These are phyloP conservation scores for Lepas anatifera DNA, from an alignment of 2,888 invertebrate genomes.

Conservation along the genomic window DNA sequence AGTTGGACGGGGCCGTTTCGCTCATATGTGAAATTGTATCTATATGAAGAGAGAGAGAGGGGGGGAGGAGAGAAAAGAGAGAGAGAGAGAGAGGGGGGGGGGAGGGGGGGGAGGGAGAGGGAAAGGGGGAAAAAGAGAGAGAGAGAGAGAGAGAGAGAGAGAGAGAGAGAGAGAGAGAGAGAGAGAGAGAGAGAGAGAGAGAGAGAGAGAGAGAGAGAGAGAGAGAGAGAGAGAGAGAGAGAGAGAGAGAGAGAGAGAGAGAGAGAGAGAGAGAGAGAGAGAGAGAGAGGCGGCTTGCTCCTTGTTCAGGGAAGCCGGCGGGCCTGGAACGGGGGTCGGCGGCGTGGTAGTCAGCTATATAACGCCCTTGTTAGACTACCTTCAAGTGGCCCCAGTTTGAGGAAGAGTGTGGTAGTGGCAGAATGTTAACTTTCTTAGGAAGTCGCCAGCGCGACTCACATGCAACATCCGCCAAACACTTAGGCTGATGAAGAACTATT, in stretches of 20 bases:
- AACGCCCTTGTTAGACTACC: too few relatives aligned
- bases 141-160: not conserved
- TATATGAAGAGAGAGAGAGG: not conserved
- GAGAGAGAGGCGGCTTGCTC: constrained; percentile 10
- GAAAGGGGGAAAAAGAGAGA: constrained; percentile 5
- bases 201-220: constrained; percentile 1
- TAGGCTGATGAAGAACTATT: too few relatives aligned
- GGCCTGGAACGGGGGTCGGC: too few relatives aligned
- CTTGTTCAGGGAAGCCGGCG: too few relatives aligned
- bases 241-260: not conserved
- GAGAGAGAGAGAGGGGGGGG: not conserved
- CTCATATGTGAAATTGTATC: too few relatives aligned
- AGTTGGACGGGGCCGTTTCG: too few relatives aligned
- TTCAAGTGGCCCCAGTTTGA: too few relatives aligned
- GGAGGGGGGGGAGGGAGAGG: not conserved
- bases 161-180: constrained; percentile 12
- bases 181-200: constrained; percentile 6
- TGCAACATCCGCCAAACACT: too few relatives aligned
- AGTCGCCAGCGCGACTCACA: too few relatives aligned
- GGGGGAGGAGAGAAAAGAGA: not conserved
- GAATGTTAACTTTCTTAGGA: too few relatives aligned
- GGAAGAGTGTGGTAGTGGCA: too few relatives aligned
- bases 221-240: constrained; percentile 9
- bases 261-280: constrained; percentile 13
- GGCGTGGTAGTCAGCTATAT: too few relatives aligned